phyloP scores from a whole-genome alignment of 64 coral and sea anemone species.

The Montipora cactus region DNA sequence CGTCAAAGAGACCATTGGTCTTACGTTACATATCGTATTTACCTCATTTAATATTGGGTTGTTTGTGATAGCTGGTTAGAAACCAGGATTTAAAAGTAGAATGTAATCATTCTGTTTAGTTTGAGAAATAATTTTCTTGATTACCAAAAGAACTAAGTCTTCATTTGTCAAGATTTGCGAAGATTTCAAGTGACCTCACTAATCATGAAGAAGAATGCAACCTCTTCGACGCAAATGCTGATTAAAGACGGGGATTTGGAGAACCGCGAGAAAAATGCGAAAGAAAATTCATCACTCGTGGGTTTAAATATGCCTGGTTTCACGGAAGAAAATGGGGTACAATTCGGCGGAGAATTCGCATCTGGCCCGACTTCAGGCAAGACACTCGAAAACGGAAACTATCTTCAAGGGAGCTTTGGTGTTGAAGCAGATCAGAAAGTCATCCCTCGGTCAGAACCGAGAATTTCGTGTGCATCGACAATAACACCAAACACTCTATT shows the following conservation, averaged over 20 bases:
- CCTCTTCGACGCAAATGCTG: slow-evolving; percentile 28
- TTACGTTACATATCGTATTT: background rate
- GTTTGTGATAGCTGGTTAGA: background rate
- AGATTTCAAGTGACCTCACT: background rate
- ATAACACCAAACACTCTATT: slow-evolving; percentile 74
- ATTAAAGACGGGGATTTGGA: background rate
- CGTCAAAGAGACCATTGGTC: background rate
- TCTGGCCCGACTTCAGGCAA: background rate
- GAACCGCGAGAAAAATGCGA: background rate
- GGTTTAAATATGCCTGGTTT: slow-evolving; percentile 21
- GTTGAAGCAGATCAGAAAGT: slow-evolving; percentile 27
- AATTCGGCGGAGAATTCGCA: background rate
- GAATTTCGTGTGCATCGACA: slow-evolving; percentile 63
- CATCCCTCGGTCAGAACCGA: slow-evolving; percentile 18
- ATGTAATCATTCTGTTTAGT: background rate
- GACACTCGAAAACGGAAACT: slow-evolving; percentile 22
- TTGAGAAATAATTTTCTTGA: background rate
- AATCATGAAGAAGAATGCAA: background rate
- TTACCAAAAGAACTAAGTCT: background rate
- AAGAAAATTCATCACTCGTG: slow-evolving; percentile 2
- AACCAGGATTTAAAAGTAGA: background rate
- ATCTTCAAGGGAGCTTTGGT: slow-evolving; percentile 62
- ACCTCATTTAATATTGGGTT: background rate
- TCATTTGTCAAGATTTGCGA: background rate
- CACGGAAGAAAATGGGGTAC: background rate